Evolutionary conservation across 2,113 vertebrate genomes (phyloP), one percentile per base, ranked within the genome.

Genomic region (Bufo bufo): DNA sequence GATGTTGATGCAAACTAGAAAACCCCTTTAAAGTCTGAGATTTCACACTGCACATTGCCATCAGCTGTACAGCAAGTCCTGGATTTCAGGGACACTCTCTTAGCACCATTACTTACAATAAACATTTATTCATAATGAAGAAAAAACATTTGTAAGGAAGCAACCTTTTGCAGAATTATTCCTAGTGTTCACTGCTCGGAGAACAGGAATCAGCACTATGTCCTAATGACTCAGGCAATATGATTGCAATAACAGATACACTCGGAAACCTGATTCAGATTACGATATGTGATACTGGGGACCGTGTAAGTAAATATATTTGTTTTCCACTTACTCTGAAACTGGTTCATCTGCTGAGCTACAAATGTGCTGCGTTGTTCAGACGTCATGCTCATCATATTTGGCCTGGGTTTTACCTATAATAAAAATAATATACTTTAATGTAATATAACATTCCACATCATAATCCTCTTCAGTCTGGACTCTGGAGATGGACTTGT

Each of bases 351-450:
- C 91, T 96, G 95, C 86, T 96, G 96, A 88, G 95, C 83, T 0
- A 93, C 90, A 94, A 91, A 94, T 20, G 89, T 82, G 72, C 63
- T 93, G 87, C 77, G 92, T 89, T 95, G 93, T 59, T 95, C 95
- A 91, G 94, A 90, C 65, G 92, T 91, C 92, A 94, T 94, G 91
- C 93, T 93, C 92, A 90, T 92, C 92, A 94, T 93, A 90, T 93
- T 93, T 87, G 95, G 95, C 90, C 94, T 94, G 92, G 95, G 96
- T 87, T 97, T 97, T 92, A 96, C 96, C 96, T 95, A 92, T 87
- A 95, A 93, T 89, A 75, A 65, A 82, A 54, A 84, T 4, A 77
- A 10, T n/a, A 45, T 49, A 65, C 6, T 49, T n/a, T 80, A 80
- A 58, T 61, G 47, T 19, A 43, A 75, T 17, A 1, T 49, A 49